These are phyloP conservation scores for Cephus nigrinus DNA, from an alignment of 2,888 invertebrate species.

Conservation along the genomic window DNA sequence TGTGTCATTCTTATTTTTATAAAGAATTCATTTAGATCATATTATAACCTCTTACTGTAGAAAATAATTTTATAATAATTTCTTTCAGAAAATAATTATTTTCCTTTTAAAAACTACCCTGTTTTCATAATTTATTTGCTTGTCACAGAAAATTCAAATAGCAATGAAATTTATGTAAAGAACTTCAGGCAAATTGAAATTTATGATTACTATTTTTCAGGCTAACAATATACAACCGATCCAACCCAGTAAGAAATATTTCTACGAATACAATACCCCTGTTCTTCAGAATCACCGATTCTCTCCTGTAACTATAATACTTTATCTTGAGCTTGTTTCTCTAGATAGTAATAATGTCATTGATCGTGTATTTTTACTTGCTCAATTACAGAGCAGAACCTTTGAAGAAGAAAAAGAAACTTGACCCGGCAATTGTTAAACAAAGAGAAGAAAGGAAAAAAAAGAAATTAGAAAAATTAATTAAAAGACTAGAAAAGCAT, in stretches of 20 bases:
- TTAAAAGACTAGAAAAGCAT: constrained; percentile 82
- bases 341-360: neutral
- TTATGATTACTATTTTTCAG: constrained; percentile 25
- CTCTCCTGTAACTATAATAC: constrained; percentile 56
- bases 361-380: neutral
- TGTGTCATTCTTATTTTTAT: neutral
- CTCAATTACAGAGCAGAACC: constrained; percentile 80
- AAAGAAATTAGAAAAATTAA: constrained; percentile 88
- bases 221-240: constrained; percentile 32
- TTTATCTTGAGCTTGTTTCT: neutral
- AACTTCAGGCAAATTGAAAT: neutral
- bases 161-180: too few species aligned
- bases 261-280: constrained; percentile 50
- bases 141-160: too few species aligned
- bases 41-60: neutral
- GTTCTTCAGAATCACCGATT: constrained; percentile 58
- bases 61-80: neutral
- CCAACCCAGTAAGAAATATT: constrained; percentile 47
- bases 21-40: neutral
- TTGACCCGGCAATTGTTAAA: constrained; percentile 84
- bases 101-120: too few species aligned
- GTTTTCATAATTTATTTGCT: too few species aligned
- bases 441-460: constrained; percentile 85
- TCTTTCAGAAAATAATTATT: too few species aligned
- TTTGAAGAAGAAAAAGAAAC: constrained; percentile 87